Conservation (phyloP, 2,797 vertebrate species). For the Phrynocephalus guinanensis region DNA sequence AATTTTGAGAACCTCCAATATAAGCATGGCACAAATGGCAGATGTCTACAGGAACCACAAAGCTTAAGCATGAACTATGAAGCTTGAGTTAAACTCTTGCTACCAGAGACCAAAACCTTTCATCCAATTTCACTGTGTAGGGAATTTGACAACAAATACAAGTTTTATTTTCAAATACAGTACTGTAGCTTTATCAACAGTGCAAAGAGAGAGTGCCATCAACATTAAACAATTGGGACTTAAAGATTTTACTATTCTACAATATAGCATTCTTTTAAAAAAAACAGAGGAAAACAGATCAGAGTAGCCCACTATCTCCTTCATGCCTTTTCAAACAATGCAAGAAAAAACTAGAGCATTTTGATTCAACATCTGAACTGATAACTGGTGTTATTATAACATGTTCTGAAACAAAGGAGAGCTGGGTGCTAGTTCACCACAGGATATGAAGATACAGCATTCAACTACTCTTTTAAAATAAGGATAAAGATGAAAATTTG, state of each 20-base stretch:
- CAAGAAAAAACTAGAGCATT: background rate
- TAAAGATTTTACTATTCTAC: background rate
- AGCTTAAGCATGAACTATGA: background rate
- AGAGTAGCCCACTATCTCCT: background rate
- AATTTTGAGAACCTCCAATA: background rate
- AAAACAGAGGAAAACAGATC: background rate
- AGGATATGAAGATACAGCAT: background rate
- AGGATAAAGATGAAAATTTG: background rate
- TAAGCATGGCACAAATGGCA: background rate
- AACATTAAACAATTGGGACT: background rate
- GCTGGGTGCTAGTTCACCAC: background rate
- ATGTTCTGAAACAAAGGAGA: background rate
- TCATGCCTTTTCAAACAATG: slow-evolving; percentile 9
- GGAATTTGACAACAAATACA: background rate
- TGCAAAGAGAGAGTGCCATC: background rate
- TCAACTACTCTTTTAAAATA: background rate
- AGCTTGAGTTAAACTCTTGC: background rate
- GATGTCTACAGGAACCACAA: background rate
- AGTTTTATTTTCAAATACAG: background rate
- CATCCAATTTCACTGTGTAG: background rate
- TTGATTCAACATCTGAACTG: background rate
- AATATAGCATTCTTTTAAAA: background rate
- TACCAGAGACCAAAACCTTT: background rate
- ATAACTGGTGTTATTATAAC: background rate
- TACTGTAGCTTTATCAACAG: background rate